Evolutionary conservation across 2,113 vertebrate species (phyloP).

Genomic region (Cyanistes caeruleus): DNA sequence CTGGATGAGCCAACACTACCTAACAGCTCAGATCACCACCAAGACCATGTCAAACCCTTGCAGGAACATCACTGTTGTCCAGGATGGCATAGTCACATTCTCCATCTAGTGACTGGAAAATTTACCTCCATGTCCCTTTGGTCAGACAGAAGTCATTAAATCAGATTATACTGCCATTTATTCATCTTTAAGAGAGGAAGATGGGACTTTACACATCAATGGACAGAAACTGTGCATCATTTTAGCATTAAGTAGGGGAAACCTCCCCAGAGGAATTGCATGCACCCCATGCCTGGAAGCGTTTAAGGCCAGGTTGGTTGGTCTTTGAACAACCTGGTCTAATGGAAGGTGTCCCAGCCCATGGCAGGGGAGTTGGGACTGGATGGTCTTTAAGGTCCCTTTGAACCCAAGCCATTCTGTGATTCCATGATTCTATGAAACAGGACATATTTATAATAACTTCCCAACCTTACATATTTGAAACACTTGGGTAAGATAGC

Average conservation of each 20-base stretch:
- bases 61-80: not conserved
- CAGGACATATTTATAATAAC: not conserved
- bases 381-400: not conserved
- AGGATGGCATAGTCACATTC: not conserved
- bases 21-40: accelerated
- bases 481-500: not conserved
- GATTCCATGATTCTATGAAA: not conserved
- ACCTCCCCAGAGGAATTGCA: not conserved
- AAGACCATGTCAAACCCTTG: not conserved
- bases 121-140: not conserved
- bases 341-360: not conserved
- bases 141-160: not conserved
- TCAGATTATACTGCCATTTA: not conserved
- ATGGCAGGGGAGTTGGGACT: not conserved
- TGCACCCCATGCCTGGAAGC: not conserved
- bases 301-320: not conserved
- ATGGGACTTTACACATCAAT: not conserved
- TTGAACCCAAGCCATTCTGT: not conserved
- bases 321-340: not conserved
- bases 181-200: not conserved
- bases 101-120: not conserved
- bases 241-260: not conserved
- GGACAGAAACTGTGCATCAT: not conserved
- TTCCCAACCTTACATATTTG: not conserved
- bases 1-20: not conserved